Conservation (phyloP, 2,113 vertebrate species). For the Rafetus swinhoei region DNA sequence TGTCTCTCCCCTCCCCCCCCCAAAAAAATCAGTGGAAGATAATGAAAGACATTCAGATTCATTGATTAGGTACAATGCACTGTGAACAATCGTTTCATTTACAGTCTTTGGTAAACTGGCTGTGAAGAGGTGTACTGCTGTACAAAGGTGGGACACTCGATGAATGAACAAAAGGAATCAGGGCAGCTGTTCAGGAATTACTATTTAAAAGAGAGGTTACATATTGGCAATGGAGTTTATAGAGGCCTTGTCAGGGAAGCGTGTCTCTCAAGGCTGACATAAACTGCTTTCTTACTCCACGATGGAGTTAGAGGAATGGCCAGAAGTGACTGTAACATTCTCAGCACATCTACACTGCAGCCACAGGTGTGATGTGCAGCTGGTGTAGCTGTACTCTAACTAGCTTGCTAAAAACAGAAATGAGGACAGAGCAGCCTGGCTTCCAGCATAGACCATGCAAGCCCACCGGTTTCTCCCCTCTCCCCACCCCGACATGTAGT, state of each 20-base stretch:
- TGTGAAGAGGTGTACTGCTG: conserved; percentile 18
- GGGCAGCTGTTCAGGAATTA: background rate
- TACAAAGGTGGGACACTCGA: conserved; percentile 1
- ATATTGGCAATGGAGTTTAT: background rate
- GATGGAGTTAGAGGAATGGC: background rate
- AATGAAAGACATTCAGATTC: background rate
- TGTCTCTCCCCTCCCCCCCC: background rate
- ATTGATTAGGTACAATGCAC: rapidly evolving
- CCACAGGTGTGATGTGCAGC: background rate
- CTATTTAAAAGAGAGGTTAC: conserved; percentile 1
- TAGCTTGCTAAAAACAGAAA: background rate
- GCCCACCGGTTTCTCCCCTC: background rate
- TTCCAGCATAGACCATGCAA: background rate
- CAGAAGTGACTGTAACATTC: background rate
- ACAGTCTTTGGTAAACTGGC: background rate
- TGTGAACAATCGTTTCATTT: background rate
- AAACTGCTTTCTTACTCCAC: rapidly evolving
- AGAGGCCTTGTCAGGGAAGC: rapidly evolving
- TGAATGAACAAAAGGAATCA: conserved; percentile 21
- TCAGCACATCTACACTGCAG: background rate
- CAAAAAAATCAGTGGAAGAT: rapidly evolving
- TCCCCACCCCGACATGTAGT: background rate
- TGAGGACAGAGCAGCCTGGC: background rate
- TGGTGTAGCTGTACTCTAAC: background rate
- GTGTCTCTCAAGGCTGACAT: background rate